phyloP scores from a whole-genome alignment of 2,888 invertebrate species.

The Aleiodes alternator region DNA sequence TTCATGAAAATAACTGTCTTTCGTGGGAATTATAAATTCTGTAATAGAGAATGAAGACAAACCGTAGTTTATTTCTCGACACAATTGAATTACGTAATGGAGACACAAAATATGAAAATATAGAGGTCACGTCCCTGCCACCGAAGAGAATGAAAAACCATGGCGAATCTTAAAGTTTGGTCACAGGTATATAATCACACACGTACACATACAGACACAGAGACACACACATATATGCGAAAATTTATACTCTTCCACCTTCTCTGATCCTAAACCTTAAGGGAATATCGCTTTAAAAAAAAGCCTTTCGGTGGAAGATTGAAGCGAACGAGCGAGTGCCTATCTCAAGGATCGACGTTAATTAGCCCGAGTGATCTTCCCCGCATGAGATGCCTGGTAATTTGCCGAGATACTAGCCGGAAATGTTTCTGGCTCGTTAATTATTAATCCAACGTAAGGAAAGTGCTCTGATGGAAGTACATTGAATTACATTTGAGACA shows the following conservation, averaged over 20 bases:
- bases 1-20: background rate
- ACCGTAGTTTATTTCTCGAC: background rate
- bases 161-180: conserved; percentile 26
- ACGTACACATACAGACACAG: background rate
- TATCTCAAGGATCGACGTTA: conserved; percentile 50
- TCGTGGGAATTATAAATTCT: background rate
- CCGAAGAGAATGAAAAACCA: conserved; percentile 36
- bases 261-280: conserved; percentile 35
- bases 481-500: conserved; percentile 9
- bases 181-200: background rate
- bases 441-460: conserved; percentile 23
- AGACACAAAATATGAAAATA: conserved; percentile 7
- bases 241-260: conserved; percentile 8
- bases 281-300: conserved; percentile 19
- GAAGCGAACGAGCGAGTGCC: conserved; percentile 39
- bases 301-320: conserved; percentile 36
- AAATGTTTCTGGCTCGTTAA: conserved; percentile 26
- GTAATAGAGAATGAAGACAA: background rate
- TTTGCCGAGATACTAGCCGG: conserved; percentile 16
- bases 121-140: conserved; percentile 48
- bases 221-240: background rate
- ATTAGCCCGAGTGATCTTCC: conserved; percentile 50
- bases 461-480: conserved; percentile 22
- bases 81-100: conserved; percentile 37
- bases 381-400: conserved; percentile 13